Evolutionary conservation across 2,113 vertebrate species (phyloP), one percentile per base, ranked within the genome.

Genomic region (Copsychus sechellarum): DNA sequence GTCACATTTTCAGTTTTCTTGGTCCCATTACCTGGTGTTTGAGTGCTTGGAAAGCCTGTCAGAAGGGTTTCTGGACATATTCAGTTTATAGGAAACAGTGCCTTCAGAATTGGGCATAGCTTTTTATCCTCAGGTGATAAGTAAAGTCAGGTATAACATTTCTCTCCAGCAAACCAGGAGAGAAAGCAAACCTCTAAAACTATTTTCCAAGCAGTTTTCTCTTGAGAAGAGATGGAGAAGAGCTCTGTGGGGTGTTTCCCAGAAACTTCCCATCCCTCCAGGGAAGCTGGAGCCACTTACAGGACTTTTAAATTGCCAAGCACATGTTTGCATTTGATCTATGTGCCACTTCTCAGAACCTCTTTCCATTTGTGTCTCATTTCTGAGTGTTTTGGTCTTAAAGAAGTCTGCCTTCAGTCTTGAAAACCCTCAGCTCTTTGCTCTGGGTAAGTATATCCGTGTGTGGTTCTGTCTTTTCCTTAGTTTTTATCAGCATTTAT

Each of bases 211-310:
- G 45, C 38, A 73, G 28, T 62, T 50, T 77, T 83, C 76, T 61
- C 36, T 69, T 81, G 34, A 74, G 40, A 57, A 87, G 58, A 81
- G 34, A 81, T 74, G 34, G 21, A 58, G 50, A 76, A 77, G 42
- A 80, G 19, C 21, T 91, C 34, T 16, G 7, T 47, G 47, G 25
- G 17, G 28, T 77, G 74, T 78, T 94, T 90, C 74, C 83, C 62
- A 93, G 84, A 88, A 94, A 67, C 40, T 90, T 94, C 47, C 47
- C 43, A 86, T n/a, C 67, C 62, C 79, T 83, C n/a, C 81, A 83
- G 88, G 87, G 56, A 80, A 45, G 33, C 71, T 77, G 85, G 78
- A 94, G 51, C 56, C 50, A 53, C 28, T 82, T 74, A 69, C 13
- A 73, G 58, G 47, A 47, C 51, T 73, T 94, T 47, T 58, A 69